Conservation (phyloP, 2,888 invertebrate species). For the Ennomos quercinarius region DNA sequence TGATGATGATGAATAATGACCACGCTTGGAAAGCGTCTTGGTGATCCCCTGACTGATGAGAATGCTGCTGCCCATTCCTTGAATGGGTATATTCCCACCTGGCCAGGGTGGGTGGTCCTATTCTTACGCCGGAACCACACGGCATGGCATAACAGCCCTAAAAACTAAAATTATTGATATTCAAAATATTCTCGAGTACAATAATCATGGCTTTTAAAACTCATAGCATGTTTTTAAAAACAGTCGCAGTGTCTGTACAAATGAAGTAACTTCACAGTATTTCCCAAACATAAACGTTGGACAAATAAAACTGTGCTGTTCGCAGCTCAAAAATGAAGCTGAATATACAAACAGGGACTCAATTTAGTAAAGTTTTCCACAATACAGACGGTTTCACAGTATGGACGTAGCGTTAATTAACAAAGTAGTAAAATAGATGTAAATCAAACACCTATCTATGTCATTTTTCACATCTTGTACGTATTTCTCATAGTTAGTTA, state of each 20-base stretch:
- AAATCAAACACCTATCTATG: too few species aligned
- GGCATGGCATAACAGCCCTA: too few species aligned
- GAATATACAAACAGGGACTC: constrained; percentile 24
- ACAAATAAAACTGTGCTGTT: constrained; percentile 17
- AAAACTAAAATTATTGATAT: background rate
- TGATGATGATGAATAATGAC: too few species aligned
- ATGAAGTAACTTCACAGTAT: constrained; percentile 23
- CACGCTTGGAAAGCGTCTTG: too few species aligned
- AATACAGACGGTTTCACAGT: constrained; percentile 6
- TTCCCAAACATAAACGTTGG: constrained; percentile 15
- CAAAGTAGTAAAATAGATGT: too few species aligned
- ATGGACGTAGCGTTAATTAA: constrained; percentile 2
- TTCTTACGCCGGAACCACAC: too few species aligned
- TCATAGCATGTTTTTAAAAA: constrained; percentile 7
- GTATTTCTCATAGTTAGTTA: too few species aligned
- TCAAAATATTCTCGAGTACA: background rate
- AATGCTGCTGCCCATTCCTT: too few species aligned
- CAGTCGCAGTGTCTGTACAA: constrained; percentile 3
- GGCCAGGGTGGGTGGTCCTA: too few species aligned
- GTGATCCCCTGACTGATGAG: too few species aligned
- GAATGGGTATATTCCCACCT: too few species aligned
- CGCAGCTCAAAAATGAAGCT: constrained; percentile 26
- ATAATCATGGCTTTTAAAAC: constrained; percentile 10
- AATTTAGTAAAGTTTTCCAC: constrained; percentile 17
- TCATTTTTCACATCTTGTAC: too few species aligned